Conservation (phyloP, 2,797 vertebrate genomes). For the Carapus acus region DNA sequence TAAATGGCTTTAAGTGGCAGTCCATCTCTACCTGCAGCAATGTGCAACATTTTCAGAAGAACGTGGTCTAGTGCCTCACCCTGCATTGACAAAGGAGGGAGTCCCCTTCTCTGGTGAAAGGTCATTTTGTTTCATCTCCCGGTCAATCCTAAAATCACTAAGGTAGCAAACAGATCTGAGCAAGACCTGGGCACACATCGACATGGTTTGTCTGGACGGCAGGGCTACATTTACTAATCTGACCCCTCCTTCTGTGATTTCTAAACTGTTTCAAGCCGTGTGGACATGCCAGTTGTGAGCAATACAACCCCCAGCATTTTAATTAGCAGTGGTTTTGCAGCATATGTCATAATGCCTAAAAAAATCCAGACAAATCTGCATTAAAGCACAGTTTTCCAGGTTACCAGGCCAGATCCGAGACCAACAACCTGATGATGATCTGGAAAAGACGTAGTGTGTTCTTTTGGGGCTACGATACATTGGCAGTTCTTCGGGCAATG, state of each 20-base stretch:
- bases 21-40: slow-evolving; percentile 60
- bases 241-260: slow-evolving; percentile 19
- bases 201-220: slow-evolving; percentile 27
- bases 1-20: slow-evolving; percentile 31
- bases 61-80: slow-evolving; percentile 41
- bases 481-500: slow-evolving; percentile 57
- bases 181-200: slow-evolving; percentile 35
- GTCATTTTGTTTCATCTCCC: slow-evolving; percentile 19
- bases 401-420: slow-evolving; percentile 25
- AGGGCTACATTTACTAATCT: slow-evolving; percentile 22
- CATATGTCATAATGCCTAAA: slow-evolving; percentile 31
- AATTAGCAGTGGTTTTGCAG: slow-evolving; percentile 15
- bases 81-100: slow-evolving; percentile 7
- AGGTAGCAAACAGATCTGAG: slow-evolving; percentile 21
- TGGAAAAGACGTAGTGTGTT: slow-evolving; percentile 49
- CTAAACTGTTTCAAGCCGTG: slow-evolving; percentile 37
- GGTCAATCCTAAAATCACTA: slow-evolving; percentile 11
- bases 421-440: slow-evolving; percentile 21
- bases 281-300: slow-evolving; percentile 28
- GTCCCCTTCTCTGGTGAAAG: slow-evolving; percentile 26
- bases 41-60: slow-evolving; percentile 58
- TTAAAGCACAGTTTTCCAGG: slow-evolving; percentile 37
- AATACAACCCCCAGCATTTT: slow-evolving; percentile 27
- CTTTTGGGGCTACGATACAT: slow-evolving; percentile 45
- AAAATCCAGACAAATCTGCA: slow-evolving; percentile 26